A percentile compares a stretch with the other conserved stretches of the same genome.
These are phyloP conservation scores for Seira sanloemensis DNA, from an alignment of 2,888 invertebrate species.

Conservation along the genomic window DNA sequence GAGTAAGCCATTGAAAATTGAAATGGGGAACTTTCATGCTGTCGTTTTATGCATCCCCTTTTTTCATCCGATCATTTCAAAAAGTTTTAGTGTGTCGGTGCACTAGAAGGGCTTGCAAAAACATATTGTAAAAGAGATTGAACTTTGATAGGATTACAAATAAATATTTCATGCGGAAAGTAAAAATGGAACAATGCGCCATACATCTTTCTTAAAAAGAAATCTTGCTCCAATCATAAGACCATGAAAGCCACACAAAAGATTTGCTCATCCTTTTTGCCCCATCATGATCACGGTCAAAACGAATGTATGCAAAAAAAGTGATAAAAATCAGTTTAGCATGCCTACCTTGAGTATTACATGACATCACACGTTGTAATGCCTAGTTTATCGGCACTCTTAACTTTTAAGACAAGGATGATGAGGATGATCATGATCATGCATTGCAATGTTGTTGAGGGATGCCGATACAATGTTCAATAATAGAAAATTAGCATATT, in stretches of 20 bases:
- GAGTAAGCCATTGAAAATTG: background rate
- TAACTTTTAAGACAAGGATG: background rate
- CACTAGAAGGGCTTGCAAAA: too few relatives aligned
- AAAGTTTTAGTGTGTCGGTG: background rate
- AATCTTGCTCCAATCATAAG: background rate
- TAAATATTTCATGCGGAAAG: background rate
- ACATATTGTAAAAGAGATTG: background rate
- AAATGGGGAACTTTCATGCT: background rate
- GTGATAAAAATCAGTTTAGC: background rate
- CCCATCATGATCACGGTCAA: background rate
- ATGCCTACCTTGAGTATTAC: background rate
- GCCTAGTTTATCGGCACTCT: background rate
- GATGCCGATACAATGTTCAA: background rate
- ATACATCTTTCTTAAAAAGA: background rate
- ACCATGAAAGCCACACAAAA: background rate
- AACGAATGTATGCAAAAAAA: background rate
- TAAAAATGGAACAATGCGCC: background rate
- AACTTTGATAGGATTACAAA: background rate
- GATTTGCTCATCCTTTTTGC: background rate
- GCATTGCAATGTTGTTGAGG: background rate
- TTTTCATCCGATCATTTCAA: too few relatives aligned
- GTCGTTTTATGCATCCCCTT: background rate
- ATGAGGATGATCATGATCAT: background rate
- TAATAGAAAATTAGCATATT: slow-evolving; percentile 47
- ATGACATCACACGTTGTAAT: background rate